These are phyloP conservation scores for Whitmania pigra DNA, from an alignment of 1,140 invertebrate species.

Conservation along the genomic window DNA sequence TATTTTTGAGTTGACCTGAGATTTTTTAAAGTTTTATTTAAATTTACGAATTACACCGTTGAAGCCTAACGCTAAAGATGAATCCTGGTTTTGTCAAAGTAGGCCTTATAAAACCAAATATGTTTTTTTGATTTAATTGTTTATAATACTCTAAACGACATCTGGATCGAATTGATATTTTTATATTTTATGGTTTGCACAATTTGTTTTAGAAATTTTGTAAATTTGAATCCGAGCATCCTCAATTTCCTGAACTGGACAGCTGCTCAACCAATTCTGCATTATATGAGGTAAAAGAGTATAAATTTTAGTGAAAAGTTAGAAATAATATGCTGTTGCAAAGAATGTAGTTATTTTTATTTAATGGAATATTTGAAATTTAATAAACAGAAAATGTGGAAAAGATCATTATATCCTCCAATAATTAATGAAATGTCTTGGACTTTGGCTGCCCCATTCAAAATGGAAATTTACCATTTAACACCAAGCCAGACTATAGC, in stretches of 20 bases:
- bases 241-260: not conserved
- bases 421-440: constrained; percentile 43
- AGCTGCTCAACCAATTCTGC: not conserved
- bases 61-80: too few relatives aligned
- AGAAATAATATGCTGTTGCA: not conserved
- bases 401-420: constrained; percentile 41
- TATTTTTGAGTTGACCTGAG: too few relatives aligned
- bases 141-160: too few relatives aligned
- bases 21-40: too few relatives aligned
- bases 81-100: too few relatives aligned
- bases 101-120: too few relatives aligned
- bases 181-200: too few relatives aligned
- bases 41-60: too few relatives aligned
- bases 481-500: constrained; percentile 56
- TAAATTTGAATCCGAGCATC: constrained; percentile 4
- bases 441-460: constrained; percentile 42
- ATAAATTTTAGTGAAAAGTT: too few relatives aligned
- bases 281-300: not conserved
- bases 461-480: constrained; percentile 40
- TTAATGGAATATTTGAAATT: constrained; percentile 2
- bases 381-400: constrained; percentile 35
- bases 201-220: constrained; percentile 6
- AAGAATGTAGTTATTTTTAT: not conserved
- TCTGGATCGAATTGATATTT: too few relatives aligned
- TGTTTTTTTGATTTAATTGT: too few relatives aligned